Percentiles rank a stretch among this genome's conserved stretches.
Evolutionary conservation across 2,888 invertebrate genomes (phyloP).

Genomic region (Nowickia ferox): DNA sequence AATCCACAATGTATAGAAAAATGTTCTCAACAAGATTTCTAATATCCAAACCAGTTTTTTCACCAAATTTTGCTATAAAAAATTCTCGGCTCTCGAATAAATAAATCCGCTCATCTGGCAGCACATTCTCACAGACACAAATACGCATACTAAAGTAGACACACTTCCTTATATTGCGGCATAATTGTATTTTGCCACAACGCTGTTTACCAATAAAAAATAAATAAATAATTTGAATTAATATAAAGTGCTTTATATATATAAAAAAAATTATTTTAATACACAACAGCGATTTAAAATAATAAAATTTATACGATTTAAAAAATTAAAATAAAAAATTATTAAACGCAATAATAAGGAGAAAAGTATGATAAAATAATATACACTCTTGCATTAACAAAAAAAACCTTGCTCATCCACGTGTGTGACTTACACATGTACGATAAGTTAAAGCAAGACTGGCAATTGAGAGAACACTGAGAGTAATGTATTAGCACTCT

Average conservation of each 20-base stretch:
- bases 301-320: slow-evolving; percentile 5
- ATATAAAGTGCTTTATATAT: slow-evolving; percentile 23
- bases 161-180: slow-evolving; percentile 15
- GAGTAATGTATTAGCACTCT: no score
- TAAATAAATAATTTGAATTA: slow-evolving; percentile 30
- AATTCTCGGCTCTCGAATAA: no score
- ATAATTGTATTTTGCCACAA: slow-evolving; percentile 44
- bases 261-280: slow-evolving; percentile 2
- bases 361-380: neutral
- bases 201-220: slow-evolving; percentile 33
- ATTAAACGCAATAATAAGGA: neutral
- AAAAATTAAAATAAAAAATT: neutral
- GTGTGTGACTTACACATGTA: no score
- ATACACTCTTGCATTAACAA: no score
- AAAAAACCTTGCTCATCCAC: no score
- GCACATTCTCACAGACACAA: neutral
- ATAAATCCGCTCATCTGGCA: slow-evolving; percentile 17
- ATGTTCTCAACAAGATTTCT: no score
- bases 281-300: slow-evolving; percentile 12
- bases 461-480: no score
- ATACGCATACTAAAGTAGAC: neutral
- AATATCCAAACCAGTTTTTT: no score
- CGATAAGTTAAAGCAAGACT: no score
- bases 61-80: no score
- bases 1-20: no score